Evolutionary conservation across 2,888 invertebrate species (phyloP), one percentile per base, ranked within the genome.

Genomic region (Tholera decimalis): DNA sequence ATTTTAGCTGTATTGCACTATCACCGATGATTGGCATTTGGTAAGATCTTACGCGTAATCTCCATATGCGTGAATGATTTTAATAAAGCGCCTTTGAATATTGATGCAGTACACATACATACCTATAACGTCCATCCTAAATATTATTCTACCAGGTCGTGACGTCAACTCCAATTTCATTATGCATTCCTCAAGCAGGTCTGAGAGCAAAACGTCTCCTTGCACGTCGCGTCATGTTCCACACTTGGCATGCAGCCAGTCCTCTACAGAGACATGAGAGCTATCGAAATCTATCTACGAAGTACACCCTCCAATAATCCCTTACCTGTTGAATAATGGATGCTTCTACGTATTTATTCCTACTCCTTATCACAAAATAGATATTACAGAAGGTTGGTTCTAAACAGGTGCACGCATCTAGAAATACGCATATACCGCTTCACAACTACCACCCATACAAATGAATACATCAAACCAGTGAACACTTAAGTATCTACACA

Each of bases 271-370:
- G 62, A 64, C 71, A 77, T 73, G 66, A 74, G 79, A 75, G 80
- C 82, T 76, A 82, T 85, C 83, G 82, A 77, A 85, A 88, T 87
- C 85, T 83, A 85, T 87, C 84, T 84, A 76, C 74, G 73, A 80
- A 77, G 81, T 81, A 79, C 79, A 83, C 77, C 79, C 76, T 73
- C 81, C 83, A 78, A 85, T 83, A 81, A 84, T 81, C 84, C 82
- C 82, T 85, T 88, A 91, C 91, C 91, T 91, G 90, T 91, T 92
- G 91, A 91, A 90, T 91, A 86, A 91, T 90, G 87, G 78, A 90
- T 89, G 68, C 64, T 77, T 54, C 71, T 57, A 64, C 62, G 65
- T 75, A 80, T 81, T 72, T 84, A 82, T 83, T 82, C 75, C 73
- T 70, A 50, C 68, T 62, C 18, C 37, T 54, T 54, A 24, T 30